Evolutionary conservation across 2,113 vertebrate species (phyloP).

Genomic region (Daphoenositta chrysoptera): DNA sequence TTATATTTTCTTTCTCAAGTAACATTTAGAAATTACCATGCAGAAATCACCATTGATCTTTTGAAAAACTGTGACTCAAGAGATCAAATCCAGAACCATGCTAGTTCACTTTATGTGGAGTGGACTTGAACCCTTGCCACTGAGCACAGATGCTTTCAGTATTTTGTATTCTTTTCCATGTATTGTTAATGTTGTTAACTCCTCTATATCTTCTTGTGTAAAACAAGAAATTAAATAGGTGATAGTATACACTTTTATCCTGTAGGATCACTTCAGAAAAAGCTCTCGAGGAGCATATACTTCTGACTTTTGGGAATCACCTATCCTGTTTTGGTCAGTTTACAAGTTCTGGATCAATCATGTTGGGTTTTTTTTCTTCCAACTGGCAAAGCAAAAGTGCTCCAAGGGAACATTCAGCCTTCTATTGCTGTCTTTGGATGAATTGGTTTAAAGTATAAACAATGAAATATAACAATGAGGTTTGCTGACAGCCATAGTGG

Average conservation of each 20-base stretch:
- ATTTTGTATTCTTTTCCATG: not conserved
- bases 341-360: not conserved
- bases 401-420: not conserved
- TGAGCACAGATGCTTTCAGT: not conserved
- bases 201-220: not conserved
- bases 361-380: not conserved
- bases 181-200: not conserved
- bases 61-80: not conserved
- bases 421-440: not conserved
- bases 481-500: not conserved
- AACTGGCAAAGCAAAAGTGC: not conserved
- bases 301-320: not conserved
- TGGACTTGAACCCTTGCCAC: not conserved
- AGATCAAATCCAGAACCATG: not conserved
- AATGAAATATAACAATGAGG: rapidly evolving
- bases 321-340: not conserved
- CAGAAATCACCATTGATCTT: not conserved
- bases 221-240: not conserved
- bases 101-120: not conserved
- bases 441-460: not conserved
- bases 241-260: not conserved
- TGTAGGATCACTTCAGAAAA: not conserved
- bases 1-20: not conserved
- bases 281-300: not conserved
- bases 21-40: not conserved